Evolutionary conservation across 2,888 invertebrate species (phyloP), one percentile per base, ranked within the genome.

Genomic region (Chrysolina haemoptera): DNA sequence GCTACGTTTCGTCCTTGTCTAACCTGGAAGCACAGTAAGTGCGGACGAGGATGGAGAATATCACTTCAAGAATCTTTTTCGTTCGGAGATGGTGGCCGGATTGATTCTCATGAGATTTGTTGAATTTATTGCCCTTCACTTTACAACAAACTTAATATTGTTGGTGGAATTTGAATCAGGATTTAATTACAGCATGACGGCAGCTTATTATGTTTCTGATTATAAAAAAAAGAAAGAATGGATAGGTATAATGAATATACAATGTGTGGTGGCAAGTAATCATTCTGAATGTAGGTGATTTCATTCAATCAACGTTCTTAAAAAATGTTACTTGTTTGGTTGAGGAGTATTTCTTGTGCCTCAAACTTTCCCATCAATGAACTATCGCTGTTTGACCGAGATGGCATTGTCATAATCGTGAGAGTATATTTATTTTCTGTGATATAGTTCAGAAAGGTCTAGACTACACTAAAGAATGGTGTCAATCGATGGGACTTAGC

Each of bases 71-170:
- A 40, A 64, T 66, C 20, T 48, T 69, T 70, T 69, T 55, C 16
- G 62, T 50, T n/a, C 35, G 50, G 67, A 74, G 64, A 68, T 68
- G 62, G 68, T 72, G 62, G 35, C 73, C 75, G 67, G 78, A 78
- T 78, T 78, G 78, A 78, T 78, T 78, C 76, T 77, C 76, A 74
- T 62, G 71, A 78, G 76, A 78, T 78, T 78, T 69, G 71, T 41
- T 27, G 68, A 68, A 76, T 77, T 74, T 77, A 76, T 77, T 75
- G 72, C 64, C 75, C 71, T 73, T 75, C 71, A 74, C 74, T 65
- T 70, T 53, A 40, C 64, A 53, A 53, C 55, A 62, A 48, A 62
- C 62, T 69, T 69, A 62, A 69, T 76, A 73, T 70, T 65, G 73
- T 64, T 68, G 50, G 70, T 40, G 62, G 53, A 64, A 53, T 76